Conservation (phyloP, 2,888 invertebrate genomes). For the Oscheius onirici region DNA sequence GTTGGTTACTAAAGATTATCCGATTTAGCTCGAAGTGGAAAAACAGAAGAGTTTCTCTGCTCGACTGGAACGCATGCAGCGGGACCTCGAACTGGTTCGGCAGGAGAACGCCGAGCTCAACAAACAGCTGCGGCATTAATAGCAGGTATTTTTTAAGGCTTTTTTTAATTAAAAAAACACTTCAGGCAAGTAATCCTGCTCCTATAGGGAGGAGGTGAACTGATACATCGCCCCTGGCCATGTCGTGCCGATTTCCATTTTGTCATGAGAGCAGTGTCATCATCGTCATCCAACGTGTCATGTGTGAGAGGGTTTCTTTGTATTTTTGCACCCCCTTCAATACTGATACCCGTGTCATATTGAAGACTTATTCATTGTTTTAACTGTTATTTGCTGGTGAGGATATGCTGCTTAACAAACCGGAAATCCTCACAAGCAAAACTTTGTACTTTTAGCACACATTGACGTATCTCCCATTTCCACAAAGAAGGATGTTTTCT, state of each 20-base stretch:
- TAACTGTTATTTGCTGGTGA: neutral
- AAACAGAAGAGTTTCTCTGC: slow-evolving; percentile 19
- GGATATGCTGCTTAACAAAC: neutral
- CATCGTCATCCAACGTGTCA: slow-evolving; percentile 15
- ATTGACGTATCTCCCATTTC: neutral
- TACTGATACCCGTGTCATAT: slow-evolving; percentile 25
- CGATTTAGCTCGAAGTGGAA: slow-evolving; percentile 16
- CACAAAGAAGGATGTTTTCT: too few species aligned
- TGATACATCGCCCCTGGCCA: slow-evolving; percentile 12
- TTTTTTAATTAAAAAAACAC: neutral
- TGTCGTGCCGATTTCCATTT: neutral
- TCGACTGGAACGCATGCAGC: slow-evolving; percentile 17
- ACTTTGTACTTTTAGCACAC: neutral
- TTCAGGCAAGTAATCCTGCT: slow-evolving; percentile 20
- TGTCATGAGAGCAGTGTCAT: neutral
- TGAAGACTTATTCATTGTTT: neutral
- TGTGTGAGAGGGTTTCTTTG: slow-evolving; percentile 7
- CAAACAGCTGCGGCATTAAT: neutral
- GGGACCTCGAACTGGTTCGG: slow-evolving; percentile 10
- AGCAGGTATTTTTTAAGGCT: neutral
- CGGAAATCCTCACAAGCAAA: too few species aligned
- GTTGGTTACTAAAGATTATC: neutral
- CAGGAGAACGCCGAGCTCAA: slow-evolving; percentile 21
- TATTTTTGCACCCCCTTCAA: slow-evolving; percentile 24
- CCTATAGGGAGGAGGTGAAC: slow-evolving; percentile 24